phyloP scores from a whole-genome alignment of 2,888 invertebrate species.

The Phengaris alcon region DNA sequence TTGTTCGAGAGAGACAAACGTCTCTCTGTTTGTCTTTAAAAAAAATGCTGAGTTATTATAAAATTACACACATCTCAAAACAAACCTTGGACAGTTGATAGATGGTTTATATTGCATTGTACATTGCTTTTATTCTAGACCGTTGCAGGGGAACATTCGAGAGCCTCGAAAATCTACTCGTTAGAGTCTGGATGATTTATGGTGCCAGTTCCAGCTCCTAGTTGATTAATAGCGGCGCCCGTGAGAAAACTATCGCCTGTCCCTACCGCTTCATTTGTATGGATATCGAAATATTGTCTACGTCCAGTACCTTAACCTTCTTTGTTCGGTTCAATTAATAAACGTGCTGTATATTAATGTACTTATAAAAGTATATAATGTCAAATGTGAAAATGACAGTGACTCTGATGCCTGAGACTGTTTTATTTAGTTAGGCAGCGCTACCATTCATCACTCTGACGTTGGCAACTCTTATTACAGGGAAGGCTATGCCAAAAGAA shows the following conservation, averaged over 20 bases:
- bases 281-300: slow-evolving; percentile 30
- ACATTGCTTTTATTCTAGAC: slow-evolving; percentile 23
- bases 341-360: neutral
- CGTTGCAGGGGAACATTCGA: slow-evolving; percentile 31
- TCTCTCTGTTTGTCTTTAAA: neutral
- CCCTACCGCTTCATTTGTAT: slow-evolving; percentile 57
- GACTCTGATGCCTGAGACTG: too few species aligned
- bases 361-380: too few species aligned
- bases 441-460: too few species aligned
- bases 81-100: slow-evolving; percentile 7
- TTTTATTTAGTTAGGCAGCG: too few species aligned
- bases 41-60: neutral
- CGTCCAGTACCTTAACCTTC: neutral
- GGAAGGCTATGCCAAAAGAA: too few species aligned
- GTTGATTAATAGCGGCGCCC: slow-evolving; percentile 63
- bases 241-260: slow-evolving; percentile 67
- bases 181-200: slow-evolving; percentile 64
- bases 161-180: slow-evolving; percentile 43
- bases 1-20: too few species aligned
- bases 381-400: too few species aligned
- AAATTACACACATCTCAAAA: slow-evolving; percentile 1
- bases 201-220: slow-evolving; percentile 44
- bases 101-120: slow-evolving; percentile 22
- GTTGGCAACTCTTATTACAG: too few species aligned
- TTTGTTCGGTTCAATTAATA: neutral